Evolutionary conservation across 2,797 vertebrate genomes (phyloP).

Genomic region (Valencia hispanica): DNA sequence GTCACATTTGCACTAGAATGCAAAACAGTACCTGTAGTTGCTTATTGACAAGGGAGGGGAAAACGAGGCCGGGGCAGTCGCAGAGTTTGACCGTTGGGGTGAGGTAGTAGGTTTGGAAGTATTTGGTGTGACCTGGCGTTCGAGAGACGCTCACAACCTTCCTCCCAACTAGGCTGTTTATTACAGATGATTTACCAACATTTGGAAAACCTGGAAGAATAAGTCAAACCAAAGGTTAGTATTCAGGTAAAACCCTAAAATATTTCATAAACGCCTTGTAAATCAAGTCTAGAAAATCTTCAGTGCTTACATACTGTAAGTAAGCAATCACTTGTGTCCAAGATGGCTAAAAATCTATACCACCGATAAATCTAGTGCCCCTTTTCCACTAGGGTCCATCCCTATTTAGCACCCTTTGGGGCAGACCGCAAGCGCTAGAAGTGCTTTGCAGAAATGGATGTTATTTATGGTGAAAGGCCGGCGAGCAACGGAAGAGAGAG

Average conservation of each 20-base stretch:
- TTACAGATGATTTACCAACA: slow-evolving; percentile 92
- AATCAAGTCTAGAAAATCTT: background rate
- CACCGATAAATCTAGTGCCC: too few species aligned
- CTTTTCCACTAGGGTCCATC: too few species aligned
- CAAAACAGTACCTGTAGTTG: slow-evolving; percentile 85
- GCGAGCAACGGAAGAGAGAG: too few species aligned
- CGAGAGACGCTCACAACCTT: slow-evolving; percentile 94
- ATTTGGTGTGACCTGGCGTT: slow-evolving; percentile 94
- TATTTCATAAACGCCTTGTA: background rate
- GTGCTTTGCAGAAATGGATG: too few species aligned
- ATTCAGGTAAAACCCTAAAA: background rate
- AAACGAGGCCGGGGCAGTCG: slow-evolving; percentile 93
- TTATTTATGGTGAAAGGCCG: too few species aligned
- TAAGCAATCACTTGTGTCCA: background rate
- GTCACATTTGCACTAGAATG: slow-evolving; percentile 6
- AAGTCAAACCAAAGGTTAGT: background rate
- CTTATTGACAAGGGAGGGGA: slow-evolving; percentile 86
- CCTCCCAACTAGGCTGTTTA: slow-evolving; percentile 90
- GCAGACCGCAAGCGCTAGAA: too few species aligned
- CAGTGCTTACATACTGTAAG: background rate
- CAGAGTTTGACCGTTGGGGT: slow-evolving; percentile 90
- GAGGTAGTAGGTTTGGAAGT: slow-evolving; percentile 98
- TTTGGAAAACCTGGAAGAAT: slow-evolving; percentile 87
- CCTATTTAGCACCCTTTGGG: too few species aligned
- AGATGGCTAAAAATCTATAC: too few species aligned